Evolutionary conservation across 2,113 vertebrate species (phyloP), one percentile per base, ranked within the genome.

Genomic region (Salvelinus alpinus): DNA sequence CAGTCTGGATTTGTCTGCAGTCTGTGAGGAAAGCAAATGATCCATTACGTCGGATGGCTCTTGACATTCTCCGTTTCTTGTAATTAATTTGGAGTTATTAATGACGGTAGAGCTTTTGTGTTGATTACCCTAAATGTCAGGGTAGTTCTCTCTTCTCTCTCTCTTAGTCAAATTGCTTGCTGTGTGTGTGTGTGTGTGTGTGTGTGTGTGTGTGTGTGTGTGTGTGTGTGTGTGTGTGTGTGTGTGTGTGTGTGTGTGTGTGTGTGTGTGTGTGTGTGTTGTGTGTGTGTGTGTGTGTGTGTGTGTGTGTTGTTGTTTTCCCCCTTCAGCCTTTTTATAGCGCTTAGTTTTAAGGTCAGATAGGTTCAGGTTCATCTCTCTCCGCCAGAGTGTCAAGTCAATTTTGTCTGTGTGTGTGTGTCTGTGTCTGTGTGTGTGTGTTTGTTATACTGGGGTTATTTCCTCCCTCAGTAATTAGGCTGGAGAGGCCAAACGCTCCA

Each of bases 341-440:
- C 77, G 83, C 70, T 47, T 29, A 80, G 86, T 87, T 85, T 79
- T 84, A 87, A 88, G 83, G 78, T 67, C 72, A 86, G 79, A 51
- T 83, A 70, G 14, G 22, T 62, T 65, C 22, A 59, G 71, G 74
- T 74, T 84, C 78, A 59, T 81, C 83, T 81, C 64, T 54, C 24
- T 73, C 80, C 71, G 75, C 83, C 79, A 62, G 82, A 62, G 81
- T 22, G 64, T 7, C 13, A 70, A 59, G 31, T 85, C 77, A 80
- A 84, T 77, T 78, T 67, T 18, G 73, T 78, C 47, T 69, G 70
- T 64, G 60, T 59, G 48, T 38, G 9, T 44, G 68, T 68, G 62
- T 69, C 16, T 68, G 5, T 64, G 75, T 72, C 71, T 31, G 27
- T 48, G 47, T 48, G 11, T 48, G 47, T 13, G 1, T 48, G 47